Evolutionary conservation across 2,888 invertebrate genomes (phyloP).

Genomic region (Seira ritae): DNA sequence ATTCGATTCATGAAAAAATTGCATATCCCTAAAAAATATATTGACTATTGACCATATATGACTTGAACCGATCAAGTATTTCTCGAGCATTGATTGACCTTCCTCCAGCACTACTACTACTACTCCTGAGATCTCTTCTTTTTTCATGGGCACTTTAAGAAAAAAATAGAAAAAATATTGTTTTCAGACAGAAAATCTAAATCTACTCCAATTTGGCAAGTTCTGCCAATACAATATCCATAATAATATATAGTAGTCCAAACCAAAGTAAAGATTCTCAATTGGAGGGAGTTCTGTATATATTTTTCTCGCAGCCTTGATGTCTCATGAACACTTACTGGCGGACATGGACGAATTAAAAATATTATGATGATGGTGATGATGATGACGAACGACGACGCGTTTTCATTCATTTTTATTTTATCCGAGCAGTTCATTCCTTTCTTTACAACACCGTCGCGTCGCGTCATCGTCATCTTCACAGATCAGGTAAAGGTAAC

Average conservation of each 20-base stretch:
- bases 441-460: background rate
- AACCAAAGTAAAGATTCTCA: background rate
- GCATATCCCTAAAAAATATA: too few relatives aligned
- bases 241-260: background rate
- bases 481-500: background rate
- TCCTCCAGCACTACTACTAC: too few relatives aligned
- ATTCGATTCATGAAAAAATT: too few relatives aligned
- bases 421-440: slow-evolving; percentile 22
- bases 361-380: slow-evolving; percentile 17
- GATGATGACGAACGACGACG: slow-evolving; percentile 31
- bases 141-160: background rate
- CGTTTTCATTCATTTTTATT: slow-evolving; percentile 24
- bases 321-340: slow-evolving; percentile 54
- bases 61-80: too few relatives aligned
- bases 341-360: slow-evolving; percentile 56
- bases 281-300: background rate
- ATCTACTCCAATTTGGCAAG: background rate
- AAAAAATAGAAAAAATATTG: background rate
- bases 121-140: background rate
- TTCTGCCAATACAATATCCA: background rate
- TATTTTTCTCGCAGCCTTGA: slow-evolving; percentile 35
- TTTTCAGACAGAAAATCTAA: too few relatives aligned
- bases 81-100: background rate
- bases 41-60: too few relatives aligned
- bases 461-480: background rate